phyloP scores from a whole-genome alignment of 2,797 vertebrate genomes.

The Ciconia nigra region DNA sequence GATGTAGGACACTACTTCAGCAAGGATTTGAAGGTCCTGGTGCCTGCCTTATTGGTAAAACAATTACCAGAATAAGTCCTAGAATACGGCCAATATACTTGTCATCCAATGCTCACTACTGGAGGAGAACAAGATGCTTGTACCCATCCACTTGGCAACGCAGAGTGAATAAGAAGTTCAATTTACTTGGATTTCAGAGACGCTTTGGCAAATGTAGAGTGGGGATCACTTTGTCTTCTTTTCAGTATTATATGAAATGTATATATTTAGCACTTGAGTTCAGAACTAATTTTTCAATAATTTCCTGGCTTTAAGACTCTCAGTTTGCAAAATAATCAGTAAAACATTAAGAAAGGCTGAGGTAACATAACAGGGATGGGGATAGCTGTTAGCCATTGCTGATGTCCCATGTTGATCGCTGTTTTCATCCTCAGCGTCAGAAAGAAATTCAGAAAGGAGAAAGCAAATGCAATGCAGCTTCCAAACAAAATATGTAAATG shows the following conservation, averaged over 20 bases:
- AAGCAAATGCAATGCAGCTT: not conserved
- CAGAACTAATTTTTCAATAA: conserved; percentile 2
- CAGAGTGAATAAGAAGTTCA: not conserved
- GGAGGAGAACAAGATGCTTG: not conserved
- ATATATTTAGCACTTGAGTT: not conserved
- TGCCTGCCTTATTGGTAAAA: not conserved
- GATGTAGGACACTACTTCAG: not conserved
- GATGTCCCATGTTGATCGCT: not conserved
- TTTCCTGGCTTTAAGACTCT: conserved; percentile 8
- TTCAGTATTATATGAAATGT: not conserved
- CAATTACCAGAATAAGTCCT: not conserved
- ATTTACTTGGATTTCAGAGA: not conserved
- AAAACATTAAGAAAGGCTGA: not conserved
- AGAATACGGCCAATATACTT: not conserved
- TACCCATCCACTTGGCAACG: not conserved
- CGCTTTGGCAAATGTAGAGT: not conserved
- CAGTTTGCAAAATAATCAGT: not conserved
- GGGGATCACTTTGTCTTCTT: not conserved
- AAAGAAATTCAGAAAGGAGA: not conserved
- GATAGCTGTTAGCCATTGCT: not conserved
- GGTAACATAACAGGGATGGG: not conserved
- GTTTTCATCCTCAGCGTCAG: not conserved
- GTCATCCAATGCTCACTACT: not conserved
- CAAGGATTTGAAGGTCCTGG: not conserved
- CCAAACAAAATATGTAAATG: not conserved